Conservation (phyloP, 2,888 invertebrate species). For the Papilio demoleus region DNA sequence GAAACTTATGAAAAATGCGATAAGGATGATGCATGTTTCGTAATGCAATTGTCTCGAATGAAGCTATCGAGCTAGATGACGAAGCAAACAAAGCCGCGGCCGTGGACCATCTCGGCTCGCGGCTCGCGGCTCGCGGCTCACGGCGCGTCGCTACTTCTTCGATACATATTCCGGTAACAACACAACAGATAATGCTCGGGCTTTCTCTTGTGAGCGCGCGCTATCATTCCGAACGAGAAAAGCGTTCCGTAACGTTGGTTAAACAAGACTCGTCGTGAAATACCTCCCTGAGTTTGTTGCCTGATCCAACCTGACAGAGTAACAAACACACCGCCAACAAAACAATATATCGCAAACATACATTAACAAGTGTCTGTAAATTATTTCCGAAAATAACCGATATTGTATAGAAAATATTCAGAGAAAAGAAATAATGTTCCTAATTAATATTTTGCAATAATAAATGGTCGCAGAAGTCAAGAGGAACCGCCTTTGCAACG, state of each 20-base stretch:
- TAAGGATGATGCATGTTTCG: constrained; percentile 1
- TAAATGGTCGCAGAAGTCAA: no score
- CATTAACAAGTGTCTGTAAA: no score
- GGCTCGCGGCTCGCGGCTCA: background rate
- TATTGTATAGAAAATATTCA: no score
- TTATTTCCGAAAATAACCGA: no score
- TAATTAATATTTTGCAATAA: no score
- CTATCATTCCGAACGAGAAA: constrained; percentile 60
- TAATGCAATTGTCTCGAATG: background rate
- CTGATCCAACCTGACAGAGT: background rate
- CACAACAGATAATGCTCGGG: constrained; percentile 55
- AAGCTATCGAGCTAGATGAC: background rate
- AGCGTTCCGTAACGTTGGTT: constrained; percentile 60
- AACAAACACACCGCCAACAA: background rate
- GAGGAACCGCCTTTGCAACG: no score
- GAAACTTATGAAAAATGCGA: background rate
- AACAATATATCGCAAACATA: no score
- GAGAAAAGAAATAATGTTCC: no score
- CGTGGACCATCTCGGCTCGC: no score
- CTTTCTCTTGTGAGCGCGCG: constrained; percentile 62
- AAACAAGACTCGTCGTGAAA: constrained; percentile 26
- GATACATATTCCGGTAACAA: constrained; percentile 53
- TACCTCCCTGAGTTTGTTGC: background rate
- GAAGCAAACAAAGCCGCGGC: background rate
- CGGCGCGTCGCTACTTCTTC: constrained; percentile 5